Base-by-base conservation (phyloP, 2,888 invertebrate genomes). In the Nemoura dubitans region DNA sequence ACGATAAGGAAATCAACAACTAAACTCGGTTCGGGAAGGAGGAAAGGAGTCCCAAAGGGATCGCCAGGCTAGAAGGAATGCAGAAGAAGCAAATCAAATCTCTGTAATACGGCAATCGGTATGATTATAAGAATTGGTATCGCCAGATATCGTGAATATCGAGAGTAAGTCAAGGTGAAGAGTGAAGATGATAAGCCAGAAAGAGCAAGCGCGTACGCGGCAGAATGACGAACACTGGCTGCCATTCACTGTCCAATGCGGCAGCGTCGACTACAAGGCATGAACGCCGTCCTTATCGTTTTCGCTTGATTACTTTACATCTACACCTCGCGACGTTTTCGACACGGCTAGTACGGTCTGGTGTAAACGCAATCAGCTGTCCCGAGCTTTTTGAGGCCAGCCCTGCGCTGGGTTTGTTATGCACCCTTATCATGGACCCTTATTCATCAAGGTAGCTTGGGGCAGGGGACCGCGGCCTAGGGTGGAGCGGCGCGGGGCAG, bases 371-470 rank as follows among this genome's bases (percentile, higher is more conserved):
- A 87, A 85, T 86, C 87, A 87, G 83, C 87, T 86, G 87, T 84
- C 84, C 84, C 83, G 82, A 80, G 85, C 80, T 86, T 86, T 83
- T 83, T 36, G 43, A 83, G 42, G 78, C 78, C 78, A 27, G 28
- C 27, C 81, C 85, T 2, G 28, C 27, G 76, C 85, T 76, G 86
- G 87, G 86, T 86, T 86, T 87, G 86, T 86, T 87, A 87, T 87
- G 86, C 87, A 87, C 85, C 87, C 87, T 85, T 87, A 59, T 59
- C 59, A 59, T 59, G 59, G 59, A 76, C 87, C 87, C 85, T 87
- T 83, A 87, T 87, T 85, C 86, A 87, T 87, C 85, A 86, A 87
- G 87, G 87, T 87, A 84, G 86, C 42, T 80, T 82, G 77, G 80
- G 87, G 86, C 86, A 83, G 59, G 59, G 59, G 59, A 77, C 25